phyloP scores from a whole-genome alignment of 2,113 vertebrate species.

The Orycteropus afer region DNA sequence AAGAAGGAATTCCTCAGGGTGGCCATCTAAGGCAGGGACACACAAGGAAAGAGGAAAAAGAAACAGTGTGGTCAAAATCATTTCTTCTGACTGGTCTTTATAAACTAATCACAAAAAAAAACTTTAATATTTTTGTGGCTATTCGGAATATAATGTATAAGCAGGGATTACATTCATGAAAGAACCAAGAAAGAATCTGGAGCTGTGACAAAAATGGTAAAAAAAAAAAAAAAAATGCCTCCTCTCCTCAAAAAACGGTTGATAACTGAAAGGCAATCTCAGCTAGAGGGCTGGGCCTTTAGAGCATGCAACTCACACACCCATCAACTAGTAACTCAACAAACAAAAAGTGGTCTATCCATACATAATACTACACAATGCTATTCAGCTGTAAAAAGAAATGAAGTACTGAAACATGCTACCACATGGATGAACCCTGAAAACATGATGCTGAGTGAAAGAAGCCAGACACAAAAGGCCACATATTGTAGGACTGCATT shows the following conservation, averaged over 20 bases:
- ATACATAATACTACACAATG: fast-evolving
- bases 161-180: neutral
- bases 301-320: neutral
- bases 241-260: neutral
- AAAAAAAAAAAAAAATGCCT: neutral
- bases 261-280: neutral
- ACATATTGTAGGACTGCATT: no score
- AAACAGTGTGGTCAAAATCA: neutral
- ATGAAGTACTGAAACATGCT: no score
- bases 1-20: neutral
- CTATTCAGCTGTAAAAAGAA: neutral
- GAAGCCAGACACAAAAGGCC: no score
- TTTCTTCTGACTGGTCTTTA: neutral
- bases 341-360: neutral
- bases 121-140: slow-evolving; percentile 1
- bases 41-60: neutral
- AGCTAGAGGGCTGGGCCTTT: neutral
- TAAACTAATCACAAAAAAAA: neutral
- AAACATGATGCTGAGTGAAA: no score
- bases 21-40: neutral
- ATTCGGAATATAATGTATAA: neutral
- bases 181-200: neutral
- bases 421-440: no score
- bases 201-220: no score
- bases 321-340: neutral